Evolutionary conservation across 2,797 vertebrate genomes (phyloP).

Genomic region (Spinus olivaceus): DNA sequence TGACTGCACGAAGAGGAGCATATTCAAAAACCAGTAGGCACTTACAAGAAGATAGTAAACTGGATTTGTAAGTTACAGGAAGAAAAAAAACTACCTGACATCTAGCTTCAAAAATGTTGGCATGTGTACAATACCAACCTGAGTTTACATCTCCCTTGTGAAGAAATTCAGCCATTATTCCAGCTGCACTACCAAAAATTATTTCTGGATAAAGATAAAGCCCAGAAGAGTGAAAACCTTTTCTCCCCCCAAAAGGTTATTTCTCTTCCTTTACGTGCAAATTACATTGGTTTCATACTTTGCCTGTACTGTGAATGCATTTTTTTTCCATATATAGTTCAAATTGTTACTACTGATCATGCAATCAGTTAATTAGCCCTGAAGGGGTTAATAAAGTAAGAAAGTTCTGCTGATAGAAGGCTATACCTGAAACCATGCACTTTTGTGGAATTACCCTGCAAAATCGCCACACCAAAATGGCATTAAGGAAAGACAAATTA

Average conservation of each 20-base stretch:
- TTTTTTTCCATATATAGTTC: background rate
- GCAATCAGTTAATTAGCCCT: background rate
- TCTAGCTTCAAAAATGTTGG: background rate
- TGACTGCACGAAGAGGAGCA: background rate
- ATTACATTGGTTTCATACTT: background rate
- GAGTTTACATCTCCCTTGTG: background rate
- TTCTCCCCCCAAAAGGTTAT: background rate
- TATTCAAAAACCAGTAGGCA: background rate
- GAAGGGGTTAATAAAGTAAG: background rate
- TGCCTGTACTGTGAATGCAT: background rate
- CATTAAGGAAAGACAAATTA: conserved; percentile 48
- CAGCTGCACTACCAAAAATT: background rate
- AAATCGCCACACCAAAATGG: background rate
- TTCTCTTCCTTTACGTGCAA: background rate
- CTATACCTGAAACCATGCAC: background rate
- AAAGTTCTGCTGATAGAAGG: background rate
- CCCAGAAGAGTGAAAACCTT: background rate
- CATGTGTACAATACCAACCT: background rate
- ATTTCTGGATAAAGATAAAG: background rate
- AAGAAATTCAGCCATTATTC: background rate
- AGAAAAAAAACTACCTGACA: background rate
- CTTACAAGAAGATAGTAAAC: background rate
- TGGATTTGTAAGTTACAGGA: background rate
- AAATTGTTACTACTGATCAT: background rate
- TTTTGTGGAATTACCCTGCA: background rate